These are phyloP conservation scores for Chrysopa pallens DNA, from an alignment of 1,140 invertebrate species.

Conservation along the genomic window DNA sequence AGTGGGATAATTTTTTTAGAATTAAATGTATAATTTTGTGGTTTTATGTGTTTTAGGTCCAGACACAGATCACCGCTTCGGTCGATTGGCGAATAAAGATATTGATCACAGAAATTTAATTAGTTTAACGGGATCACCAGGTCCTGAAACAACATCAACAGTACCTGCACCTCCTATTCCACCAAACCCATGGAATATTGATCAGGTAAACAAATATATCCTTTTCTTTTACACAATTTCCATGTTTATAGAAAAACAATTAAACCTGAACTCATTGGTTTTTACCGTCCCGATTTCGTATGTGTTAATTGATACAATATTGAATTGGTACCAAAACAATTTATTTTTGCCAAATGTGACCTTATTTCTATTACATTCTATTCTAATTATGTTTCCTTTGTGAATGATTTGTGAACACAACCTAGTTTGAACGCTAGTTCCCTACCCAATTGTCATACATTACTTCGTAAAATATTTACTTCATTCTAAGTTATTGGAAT, in stretches of 20 bases:
- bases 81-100: conserved; percentile 23
- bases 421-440: too few species aligned
- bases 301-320: too few species aligned
- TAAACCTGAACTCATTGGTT: conserved; percentile 5
- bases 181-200: conserved; percentile 8
- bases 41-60: background rate
- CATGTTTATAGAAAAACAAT: conserved; percentile 3
- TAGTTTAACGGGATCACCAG: conserved; percentile 54
- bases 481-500: too few species aligned
- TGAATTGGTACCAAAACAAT: too few species aligned
- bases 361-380: too few species aligned
- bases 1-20: background rate
- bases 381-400: too few species aligned
- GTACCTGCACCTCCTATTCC: conserved; percentile 13
- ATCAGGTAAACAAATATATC: conserved; percentile 11
- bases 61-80: background rate
- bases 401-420: too few species aligned
- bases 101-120: conserved; percentile 74
- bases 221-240: too few species aligned
- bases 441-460: too few species aligned
- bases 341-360: too few species aligned
- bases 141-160: conserved; percentile 18
- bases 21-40: too few species aligned
- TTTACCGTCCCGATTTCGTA: conserved; percentile 5
- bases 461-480: too few species aligned